These are phyloP conservation scores for Apamea anceps DNA, from an alignment of 2,888 invertebrate genomes.

Conservation along the genomic window DNA sequence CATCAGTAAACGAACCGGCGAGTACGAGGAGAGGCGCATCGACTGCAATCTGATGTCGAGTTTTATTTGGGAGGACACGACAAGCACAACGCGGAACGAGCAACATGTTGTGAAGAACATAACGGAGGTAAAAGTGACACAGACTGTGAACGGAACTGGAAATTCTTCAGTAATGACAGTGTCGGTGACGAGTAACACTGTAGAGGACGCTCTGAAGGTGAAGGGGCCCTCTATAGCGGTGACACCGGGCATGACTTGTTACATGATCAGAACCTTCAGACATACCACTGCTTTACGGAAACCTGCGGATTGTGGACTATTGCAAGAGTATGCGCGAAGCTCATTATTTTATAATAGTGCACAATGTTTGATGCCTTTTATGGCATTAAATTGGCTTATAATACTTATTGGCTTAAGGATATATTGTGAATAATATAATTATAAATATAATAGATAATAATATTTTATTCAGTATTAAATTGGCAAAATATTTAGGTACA, in stretches of 20 bases:
- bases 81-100: slow-evolving; percentile 32
- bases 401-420: no score
- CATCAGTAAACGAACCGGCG: slow-evolving; percentile 74
- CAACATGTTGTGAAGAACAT: slow-evolving; percentile 60
- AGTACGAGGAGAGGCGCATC: slow-evolving; percentile 79
- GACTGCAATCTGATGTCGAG: slow-evolving; percentile 80
- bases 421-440: no score
- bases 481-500: no score
- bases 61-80: slow-evolving; percentile 75
- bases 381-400: no score
- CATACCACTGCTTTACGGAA: slow-evolving; percentile 68
- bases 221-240: slow-evolving; percentile 79
- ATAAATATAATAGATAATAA: no score
- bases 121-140: slow-evolving; percentile 63
- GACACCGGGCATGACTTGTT: slow-evolving; percentile 78
- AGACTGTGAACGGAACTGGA: slow-evolving; percentile 42
- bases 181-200: slow-evolving; percentile 71
- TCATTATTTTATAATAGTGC: slow-evolving; percentile 67
- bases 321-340: slow-evolving; percentile 77
- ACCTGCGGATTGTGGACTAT: slow-evolving; percentile 76
- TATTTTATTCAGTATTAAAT: no score
- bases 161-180: slow-evolving; percentile 57
- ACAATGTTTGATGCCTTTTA: slow-evolving; percentile 19
- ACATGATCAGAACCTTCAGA: slow-evolving; percentile 72
- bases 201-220: slow-evolving; percentile 74